Evolutionary conservation across 1,140 invertebrate species (phyloP).

Genomic region (Atta colombica): DNA sequence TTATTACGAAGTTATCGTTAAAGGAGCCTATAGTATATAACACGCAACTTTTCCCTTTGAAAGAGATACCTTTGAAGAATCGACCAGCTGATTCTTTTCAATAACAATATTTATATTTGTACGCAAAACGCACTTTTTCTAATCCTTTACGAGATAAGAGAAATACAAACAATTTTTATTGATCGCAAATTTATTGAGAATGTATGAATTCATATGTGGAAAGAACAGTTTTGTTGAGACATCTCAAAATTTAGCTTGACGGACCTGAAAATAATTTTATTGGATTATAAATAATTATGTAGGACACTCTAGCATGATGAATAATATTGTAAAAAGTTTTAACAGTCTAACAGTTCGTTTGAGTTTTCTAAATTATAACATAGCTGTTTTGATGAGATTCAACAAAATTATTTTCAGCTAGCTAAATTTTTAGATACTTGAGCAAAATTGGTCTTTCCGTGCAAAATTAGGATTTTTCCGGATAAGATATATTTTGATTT

Average conservation of each 20-base stretch:
- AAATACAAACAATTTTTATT: not conserved
- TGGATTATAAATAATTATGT: no score
- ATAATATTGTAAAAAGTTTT: no score
- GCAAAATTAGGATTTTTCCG: not conserved
- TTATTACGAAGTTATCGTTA: conserved; percentile 54
- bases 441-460: no score
- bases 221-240: no score
- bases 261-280: no score
- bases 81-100: conserved; percentile 1
- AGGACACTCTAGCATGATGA: no score
- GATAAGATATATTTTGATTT: not conserved
- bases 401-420: no score
- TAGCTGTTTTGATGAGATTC: no score
- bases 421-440: no score
- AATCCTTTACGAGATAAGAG: not conserved
- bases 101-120: not conserved
- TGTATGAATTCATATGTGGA: not conserved
- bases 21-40: conserved; percentile 20
- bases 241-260: no score
- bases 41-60: not conserved
- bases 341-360: no score
- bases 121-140: not conserved
- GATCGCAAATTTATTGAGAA: not conserved
- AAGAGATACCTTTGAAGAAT: not conserved
- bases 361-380: no score